These are phyloP conservation scores for Scaptomyza polygonia DNA, from an alignment of 2,888 invertebrate genomes.

Conservation along the genomic window DNA sequence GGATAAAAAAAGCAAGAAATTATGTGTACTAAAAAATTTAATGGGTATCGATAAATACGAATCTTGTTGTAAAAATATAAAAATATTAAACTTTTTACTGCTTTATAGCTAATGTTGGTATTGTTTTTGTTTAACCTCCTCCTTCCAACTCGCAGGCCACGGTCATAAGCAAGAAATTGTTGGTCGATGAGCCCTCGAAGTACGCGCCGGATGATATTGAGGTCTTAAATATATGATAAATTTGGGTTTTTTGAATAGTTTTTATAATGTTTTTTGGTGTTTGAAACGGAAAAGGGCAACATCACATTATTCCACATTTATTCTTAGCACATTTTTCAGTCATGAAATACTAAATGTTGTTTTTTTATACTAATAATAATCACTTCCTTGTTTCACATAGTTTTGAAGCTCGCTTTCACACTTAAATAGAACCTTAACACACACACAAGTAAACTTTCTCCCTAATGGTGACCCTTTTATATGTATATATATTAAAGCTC, in stretches of 20 bases:
- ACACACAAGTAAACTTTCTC: not conserved
- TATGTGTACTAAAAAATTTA: slow-evolving; percentile 2
- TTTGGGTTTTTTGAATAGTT: slow-evolving; percentile 16
- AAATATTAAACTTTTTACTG: not conserved
- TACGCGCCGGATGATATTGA: slow-evolving; percentile 82
- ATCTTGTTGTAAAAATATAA: no score
- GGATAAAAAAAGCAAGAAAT: slow-evolving; percentile 8
- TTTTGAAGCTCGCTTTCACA: not conserved
- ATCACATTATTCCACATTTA: slow-evolving; percentile 1
- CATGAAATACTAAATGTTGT: not conserved
- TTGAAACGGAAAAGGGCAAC: slow-evolving; percentile 1
- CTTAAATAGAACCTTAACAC: not conserved
- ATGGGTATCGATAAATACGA: slow-evolving; percentile 11
- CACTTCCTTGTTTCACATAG: not conserved
- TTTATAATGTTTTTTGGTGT: slow-evolving; percentile 39
- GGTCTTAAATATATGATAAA: slow-evolving; percentile 60
- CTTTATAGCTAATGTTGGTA: slow-evolving; percentile 48
- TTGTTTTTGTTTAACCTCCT: slow-evolving; percentile 47
- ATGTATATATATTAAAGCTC: not conserved
- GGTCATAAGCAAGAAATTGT: slow-evolving; percentile 68
- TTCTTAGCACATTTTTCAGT: not conserved
- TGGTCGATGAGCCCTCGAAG: slow-evolving; percentile 73
- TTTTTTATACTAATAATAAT: slow-evolving; percentile 8
- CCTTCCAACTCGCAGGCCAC: slow-evolving; percentile 69
- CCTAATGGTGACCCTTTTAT: not conserved